Conservation (phyloP, 1,140 invertebrate genomes). For the Eufriesea mexicana region DNA sequence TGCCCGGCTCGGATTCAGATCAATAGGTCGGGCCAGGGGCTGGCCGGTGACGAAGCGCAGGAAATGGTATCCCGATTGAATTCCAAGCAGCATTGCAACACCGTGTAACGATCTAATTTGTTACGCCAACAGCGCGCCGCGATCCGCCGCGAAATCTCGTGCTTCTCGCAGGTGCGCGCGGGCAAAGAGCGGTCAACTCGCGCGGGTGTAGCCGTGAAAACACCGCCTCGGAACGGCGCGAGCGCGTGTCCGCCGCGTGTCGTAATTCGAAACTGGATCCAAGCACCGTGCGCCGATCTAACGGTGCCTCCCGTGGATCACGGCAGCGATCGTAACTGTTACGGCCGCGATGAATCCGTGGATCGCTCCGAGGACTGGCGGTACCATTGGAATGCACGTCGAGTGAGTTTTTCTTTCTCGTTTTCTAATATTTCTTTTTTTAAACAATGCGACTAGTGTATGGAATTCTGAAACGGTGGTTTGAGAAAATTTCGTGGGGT, state of each 20-base stretch:
- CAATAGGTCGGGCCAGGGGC: constrained; percentile 45
- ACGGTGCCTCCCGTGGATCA: constrained; percentile 23
- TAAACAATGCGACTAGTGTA: too few relatives aligned
- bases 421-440: too few relatives aligned
- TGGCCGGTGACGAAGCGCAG: constrained; percentile 34
- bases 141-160: constrained; percentile 43
- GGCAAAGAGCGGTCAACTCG: not conserved
- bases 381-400: too few relatives aligned
- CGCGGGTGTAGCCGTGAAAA: constrained; percentile 26
- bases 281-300: not conserved
- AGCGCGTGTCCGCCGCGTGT: not conserved
- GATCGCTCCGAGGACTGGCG: not conserved
- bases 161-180: constrained; percentile 31
- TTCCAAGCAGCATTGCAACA: constrained; percentile 36
- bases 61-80: constrained; percentile 49
- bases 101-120: constrained; percentile 65
- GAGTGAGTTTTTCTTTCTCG: too few relatives aligned
- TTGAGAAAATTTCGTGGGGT: too few relatives aligned
- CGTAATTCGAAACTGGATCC: constrained; percentile 17
- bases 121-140: constrained; percentile 27
- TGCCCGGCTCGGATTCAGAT: constrained; percentile 39
- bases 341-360: not conserved
- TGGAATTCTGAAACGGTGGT: too few relatives aligned
- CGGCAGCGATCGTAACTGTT: constrained; percentile 1
- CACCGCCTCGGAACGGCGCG: not conserved